Evolutionary conservation across 2,888 invertebrate genomes (phyloP).

Genomic region (Sussaba pulchella): DNA sequence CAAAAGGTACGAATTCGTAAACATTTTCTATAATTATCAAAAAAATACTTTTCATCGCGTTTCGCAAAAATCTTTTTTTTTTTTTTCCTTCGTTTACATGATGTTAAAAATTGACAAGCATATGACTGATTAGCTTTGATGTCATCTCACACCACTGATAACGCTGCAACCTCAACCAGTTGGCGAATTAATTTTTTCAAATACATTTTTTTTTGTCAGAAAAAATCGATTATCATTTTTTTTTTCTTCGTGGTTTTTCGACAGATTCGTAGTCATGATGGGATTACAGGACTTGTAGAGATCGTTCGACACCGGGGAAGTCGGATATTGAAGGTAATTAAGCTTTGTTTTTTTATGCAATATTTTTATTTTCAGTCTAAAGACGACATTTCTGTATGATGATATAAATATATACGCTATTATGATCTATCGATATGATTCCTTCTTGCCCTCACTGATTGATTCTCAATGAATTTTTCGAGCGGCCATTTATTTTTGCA

Average conservation of each 20-base stretch:
- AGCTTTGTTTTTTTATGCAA: neutral
- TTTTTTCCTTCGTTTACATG: too few species aligned
- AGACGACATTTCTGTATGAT: slow-evolving; percentile 66
- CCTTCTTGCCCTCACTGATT: slow-evolving; percentile 81
- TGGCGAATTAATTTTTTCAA: neutral
- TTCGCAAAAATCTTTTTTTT: too few species aligned
- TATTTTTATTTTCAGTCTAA: slow-evolving; percentile 12
- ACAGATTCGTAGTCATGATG: neutral
- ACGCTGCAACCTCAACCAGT: slow-evolving; percentile 2
- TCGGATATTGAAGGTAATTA: slow-evolving; percentile 36
- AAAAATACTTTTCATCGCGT: neutral
- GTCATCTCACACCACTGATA: slow-evolving; percentile 67
- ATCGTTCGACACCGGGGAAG: neutral
- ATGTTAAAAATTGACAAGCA: slow-evolving; percentile 80
- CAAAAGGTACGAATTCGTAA: slow-evolving; percentile 11
- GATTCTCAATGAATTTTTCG: slow-evolving; percentile 9
- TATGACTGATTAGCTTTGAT: slow-evolving; percentile 80
- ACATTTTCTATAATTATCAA: neutral
- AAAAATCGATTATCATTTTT: neutral
- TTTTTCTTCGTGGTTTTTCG: slow-evolving; percentile 26
- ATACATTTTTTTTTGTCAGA: too few species aligned
- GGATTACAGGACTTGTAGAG: neutral
- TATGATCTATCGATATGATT: slow-evolving; percentile 75
- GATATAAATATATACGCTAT: slow-evolving; percentile 79
- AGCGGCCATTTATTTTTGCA: slow-evolving; percentile 10